Evolutionary conservation across 2,797 vertebrate genomes (phyloP).

Genomic region (Falco rusticolus): DNA sequence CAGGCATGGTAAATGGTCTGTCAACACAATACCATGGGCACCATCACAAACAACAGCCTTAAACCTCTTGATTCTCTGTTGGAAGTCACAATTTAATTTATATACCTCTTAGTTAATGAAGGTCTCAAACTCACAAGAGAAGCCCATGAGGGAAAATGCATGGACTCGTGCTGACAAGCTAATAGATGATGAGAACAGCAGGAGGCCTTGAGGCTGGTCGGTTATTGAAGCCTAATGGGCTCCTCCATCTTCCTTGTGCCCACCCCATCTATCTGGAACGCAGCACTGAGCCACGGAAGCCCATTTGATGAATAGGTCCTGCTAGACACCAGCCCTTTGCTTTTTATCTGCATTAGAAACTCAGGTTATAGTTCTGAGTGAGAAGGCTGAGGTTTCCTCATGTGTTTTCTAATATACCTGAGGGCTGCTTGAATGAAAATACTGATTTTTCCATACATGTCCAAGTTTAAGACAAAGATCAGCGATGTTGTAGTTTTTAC

Average conservation of each 20-base stretch:
- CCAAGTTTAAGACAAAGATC: neutral
- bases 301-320: neutral
- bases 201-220: neutral
- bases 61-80: neutral
- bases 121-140: neutral
- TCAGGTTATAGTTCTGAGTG: neutral
- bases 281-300: neutral
- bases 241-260: neutral
- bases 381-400: neutral
- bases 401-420: neutral
- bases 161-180: neutral
- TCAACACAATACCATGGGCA: neutral
- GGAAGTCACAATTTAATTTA: neutral
- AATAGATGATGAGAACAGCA: neutral
- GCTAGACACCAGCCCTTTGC: neutral
- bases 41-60: neutral
- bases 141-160: neutral
- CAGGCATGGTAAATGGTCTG: neutral
- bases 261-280: neutral
- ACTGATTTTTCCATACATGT: neutral
- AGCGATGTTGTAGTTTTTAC: neutral
- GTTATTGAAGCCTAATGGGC: slow-evolving; percentile 3
- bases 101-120: slow-evolving; percentile 7
- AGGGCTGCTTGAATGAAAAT: neutral
- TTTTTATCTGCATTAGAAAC: neutral